Percentiles rank a stretch among this genome's conserved stretches.
Conservation (phyloP, 2,113 vertebrate species). For the Conger conger region DNA sequence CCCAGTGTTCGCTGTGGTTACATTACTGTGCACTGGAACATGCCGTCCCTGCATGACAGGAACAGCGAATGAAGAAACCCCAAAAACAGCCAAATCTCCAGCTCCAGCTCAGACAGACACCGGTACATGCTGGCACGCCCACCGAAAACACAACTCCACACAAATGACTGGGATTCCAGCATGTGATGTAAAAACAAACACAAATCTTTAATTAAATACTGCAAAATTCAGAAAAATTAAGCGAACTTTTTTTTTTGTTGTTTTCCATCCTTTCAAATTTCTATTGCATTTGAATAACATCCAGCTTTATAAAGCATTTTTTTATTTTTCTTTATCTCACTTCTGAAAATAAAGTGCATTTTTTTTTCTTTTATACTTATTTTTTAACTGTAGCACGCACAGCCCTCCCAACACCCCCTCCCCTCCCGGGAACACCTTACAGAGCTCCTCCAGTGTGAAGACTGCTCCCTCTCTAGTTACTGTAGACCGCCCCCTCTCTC, state of each 20-base stretch:
- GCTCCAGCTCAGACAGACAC: background rate
- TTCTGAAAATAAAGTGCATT: constrained; percentile 71
- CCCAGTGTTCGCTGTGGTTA: background rate
- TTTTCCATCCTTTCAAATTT: constrained; percentile 51
- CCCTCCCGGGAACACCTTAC: background rate
- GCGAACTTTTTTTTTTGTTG: constrained; percentile 44
- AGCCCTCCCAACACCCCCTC: background rate
- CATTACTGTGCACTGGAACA: background rate
- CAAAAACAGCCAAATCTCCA: background rate
- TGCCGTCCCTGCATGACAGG: background rate
- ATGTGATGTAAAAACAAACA: constrained; percentile 50
- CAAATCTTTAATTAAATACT: constrained; percentile 62
- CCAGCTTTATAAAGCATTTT: constrained; percentile 57
- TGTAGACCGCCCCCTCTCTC: too few relatives aligned
- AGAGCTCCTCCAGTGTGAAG: background rate
- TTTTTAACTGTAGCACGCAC: constrained; percentile 28
- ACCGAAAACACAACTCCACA: constrained; percentile 21
- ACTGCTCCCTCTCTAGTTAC: background rate
- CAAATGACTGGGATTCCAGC: constrained; percentile 30
- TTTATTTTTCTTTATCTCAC: constrained; percentile 29
- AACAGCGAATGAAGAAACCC: background rate
- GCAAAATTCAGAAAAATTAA: constrained; percentile 44
- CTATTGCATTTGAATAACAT: constrained; percentile 62
- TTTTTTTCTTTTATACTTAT: constrained; percentile 29
- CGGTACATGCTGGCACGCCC: background rate